Base-by-base conservation (phyloP, 2,888 invertebrate species). In the Apomyelois bistriatella region DNA sequence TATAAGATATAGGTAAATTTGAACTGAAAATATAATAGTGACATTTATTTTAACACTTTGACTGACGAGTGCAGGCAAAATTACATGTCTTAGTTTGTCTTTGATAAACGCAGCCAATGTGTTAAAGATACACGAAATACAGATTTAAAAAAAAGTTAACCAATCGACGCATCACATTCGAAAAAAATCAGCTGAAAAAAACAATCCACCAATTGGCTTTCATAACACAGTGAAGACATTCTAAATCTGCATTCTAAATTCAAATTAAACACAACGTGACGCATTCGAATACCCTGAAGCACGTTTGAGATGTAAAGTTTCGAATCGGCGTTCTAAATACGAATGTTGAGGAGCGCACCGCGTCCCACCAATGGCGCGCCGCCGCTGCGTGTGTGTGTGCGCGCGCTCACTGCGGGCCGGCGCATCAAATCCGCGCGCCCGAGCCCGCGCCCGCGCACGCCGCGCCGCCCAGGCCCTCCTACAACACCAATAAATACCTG, bases 401-500 rank as follows among this genome's bases (percentile, higher is more conserved):
- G 10, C 12, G 13, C 43, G 32, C 35, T 32, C 28, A 1, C 28
- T 17, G 8, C 5, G 3, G 41, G 17, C 49, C 12, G 16, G 28
- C 12, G 37, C 80, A 88, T 90, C 90, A 90, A 85, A 90, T 88
- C 73, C 87, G 51, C 48, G 69, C 58, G 41, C 48, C 57, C 51
- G 57, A 52, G 54, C 52, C 57, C 51, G 62, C 60, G 51, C 32
- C 32, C 32, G 32, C 32, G 32, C 56, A 40, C 38, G 57, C 53
- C 58, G 66, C 66, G 64, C 61, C 57, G 63, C 59, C 32, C 62
- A 61, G 53, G 38, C 47, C 40, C 65, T 63, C 53, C 61, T 58
- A 52, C 15, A 41, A 62, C 56, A n/a, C n/a, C n/a, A 38, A 59
- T 7, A 38, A 3, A 3, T 5, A 22, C 22, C 5, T 3, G 2